Evolutionary conservation across 2,888 invertebrate genomes (phyloP), one percentile per base, ranked within the genome.

Genomic region (Agrochola macilenta): DNA sequence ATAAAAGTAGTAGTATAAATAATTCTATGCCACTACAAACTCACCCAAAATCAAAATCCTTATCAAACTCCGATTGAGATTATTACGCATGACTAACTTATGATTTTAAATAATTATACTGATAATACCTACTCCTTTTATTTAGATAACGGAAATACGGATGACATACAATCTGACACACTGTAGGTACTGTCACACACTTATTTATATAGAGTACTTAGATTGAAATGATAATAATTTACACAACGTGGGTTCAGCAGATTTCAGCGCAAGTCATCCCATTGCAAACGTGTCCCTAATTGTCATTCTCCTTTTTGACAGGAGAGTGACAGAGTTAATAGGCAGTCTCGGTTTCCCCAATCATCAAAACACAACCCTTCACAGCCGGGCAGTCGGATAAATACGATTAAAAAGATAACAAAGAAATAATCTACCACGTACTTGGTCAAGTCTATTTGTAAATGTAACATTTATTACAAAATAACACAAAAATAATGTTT

Each of bases 101-200:
- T 71, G 26, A 11, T 61, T 60, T 30, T 0, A 14, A 39, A 30
- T 73, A n/a, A 23, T 30, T 26, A 43, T 5, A 72, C 35, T 46
- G 35, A 72, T 73, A 57, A 35, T 11, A 39, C 17, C 1, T 49
- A 23, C 17, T 14, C 14, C 20, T 9, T 20, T 30, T 57, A 74
- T 57, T 46, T 23, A 74, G 39, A 60, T 60, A 76, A 60, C 14
- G 23, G 23, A 65, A 75, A 74, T 54, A 63, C 30, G 8, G 11
- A 64, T 57, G 35, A n/a, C 12, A 58, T 23, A 46, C 23, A 57
- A 23, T 17, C 20, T 73, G 39, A 30, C 12, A 52, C 11, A 39
- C n/a, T 23, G n/a, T 49, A 5, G 0, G 49, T 39, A 17, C 72
- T 74, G 26, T 72, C 54, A 74, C 63, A 54, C 5, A 49, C 49